A percentile compares a stretch with the other conserved stretches of the same genome.
Evolutionary conservation across 1,140 invertebrate species (phyloP).

Genomic region (Berghia stephanieae): DNA sequence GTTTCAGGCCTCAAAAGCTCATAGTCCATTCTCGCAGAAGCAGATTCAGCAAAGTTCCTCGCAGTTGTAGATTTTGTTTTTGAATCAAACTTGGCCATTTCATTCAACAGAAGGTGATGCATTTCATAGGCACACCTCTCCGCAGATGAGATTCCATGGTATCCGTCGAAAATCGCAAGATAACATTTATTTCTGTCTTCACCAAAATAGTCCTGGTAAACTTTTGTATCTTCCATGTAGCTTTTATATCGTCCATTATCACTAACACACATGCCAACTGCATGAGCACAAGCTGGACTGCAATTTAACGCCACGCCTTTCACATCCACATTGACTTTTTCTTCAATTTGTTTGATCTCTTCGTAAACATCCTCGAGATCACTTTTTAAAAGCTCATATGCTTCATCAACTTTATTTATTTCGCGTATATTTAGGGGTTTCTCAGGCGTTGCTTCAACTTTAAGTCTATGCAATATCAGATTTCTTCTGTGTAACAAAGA

Average conservation of each 20-base stretch:
- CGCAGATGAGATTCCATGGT: conserved; percentile 61
- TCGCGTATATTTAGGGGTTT: conserved; percentile 44
- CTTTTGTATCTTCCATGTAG: conserved; percentile 60
- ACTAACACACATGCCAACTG: conserved; percentile 57
- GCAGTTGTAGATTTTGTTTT: conserved; percentile 49
- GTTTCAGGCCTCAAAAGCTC: conserved; percentile 52
- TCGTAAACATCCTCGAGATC: conserved; percentile 51
- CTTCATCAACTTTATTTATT: conserved; percentile 57
- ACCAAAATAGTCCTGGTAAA: conserved; percentile 64
- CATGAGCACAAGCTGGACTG: conserved; percentile 52
- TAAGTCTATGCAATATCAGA: conserved; percentile 47
- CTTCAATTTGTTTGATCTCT: conserved; percentile 38
- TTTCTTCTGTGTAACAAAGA: conserved; percentile 49
- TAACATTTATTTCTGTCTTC: conserved; percentile 62
- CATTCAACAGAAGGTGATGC: conserved; percentile 58
- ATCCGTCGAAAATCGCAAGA: conserved; percentile 62
- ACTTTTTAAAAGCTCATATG: conserved; percentile 61
- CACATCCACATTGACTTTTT: conserved; percentile 47
- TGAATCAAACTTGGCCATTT: conserved; percentile 57
- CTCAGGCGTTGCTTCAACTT: conserved; percentile 35
- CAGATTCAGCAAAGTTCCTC: conserved; percentile 42
- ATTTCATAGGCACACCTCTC: conserved; percentile 58
- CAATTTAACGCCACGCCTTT: conserved; percentile 51
- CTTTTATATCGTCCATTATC: conserved; percentile 59
- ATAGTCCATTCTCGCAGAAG: conserved; percentile 49